These are phyloP conservation scores for Porites cylindrica DNA, from an alignment of 92 coral and sea anemone genomes.

Conservation along the genomic window DNA sequence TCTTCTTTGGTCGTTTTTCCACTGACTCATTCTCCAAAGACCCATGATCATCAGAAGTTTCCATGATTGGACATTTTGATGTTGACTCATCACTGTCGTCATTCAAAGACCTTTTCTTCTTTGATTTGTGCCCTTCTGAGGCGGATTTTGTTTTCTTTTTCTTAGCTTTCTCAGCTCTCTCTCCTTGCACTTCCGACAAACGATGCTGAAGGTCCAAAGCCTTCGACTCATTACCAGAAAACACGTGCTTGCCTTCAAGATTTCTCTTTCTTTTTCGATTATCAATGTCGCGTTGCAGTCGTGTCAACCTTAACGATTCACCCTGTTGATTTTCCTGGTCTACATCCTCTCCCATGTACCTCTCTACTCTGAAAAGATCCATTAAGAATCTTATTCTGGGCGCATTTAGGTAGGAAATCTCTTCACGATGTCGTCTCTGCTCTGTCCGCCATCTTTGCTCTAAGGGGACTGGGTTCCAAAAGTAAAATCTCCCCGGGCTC, in stretches of 20 bases:
- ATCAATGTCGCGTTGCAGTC: conserved; percentile 45
- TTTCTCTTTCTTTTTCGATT: conserved; percentile 36
- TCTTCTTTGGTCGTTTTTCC: background rate
- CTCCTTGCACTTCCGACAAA: background rate
- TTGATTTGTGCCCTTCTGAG: background rate
- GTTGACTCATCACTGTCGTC: background rate
- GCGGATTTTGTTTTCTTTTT: background rate
- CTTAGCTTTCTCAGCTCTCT: conserved; percentile 1
- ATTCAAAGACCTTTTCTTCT: background rate
- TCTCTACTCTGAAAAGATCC: conserved; percentile 88
- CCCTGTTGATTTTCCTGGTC: conserved; percentile 26
- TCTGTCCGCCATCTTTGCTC: conserved; percentile 34
- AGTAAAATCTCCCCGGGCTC: background rate
- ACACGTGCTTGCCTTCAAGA: background rate
- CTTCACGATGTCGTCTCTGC: no score
- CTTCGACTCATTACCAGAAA: background rate
- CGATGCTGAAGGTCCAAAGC: background rate
- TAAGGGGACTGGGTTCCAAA: conserved; percentile 11
- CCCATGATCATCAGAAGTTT: background rate
- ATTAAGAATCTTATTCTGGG: conserved; percentile 15
- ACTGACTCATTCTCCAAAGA: background rate
- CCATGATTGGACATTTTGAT: background rate
- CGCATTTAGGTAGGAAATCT: background rate
- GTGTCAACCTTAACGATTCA: conserved; percentile 17
- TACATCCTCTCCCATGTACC: conserved; percentile 85